These are phyloP conservation scores for Cydia fagiglandana DNA, from an alignment of 1,140 invertebrate species.

Conservation along the genomic window DNA sequence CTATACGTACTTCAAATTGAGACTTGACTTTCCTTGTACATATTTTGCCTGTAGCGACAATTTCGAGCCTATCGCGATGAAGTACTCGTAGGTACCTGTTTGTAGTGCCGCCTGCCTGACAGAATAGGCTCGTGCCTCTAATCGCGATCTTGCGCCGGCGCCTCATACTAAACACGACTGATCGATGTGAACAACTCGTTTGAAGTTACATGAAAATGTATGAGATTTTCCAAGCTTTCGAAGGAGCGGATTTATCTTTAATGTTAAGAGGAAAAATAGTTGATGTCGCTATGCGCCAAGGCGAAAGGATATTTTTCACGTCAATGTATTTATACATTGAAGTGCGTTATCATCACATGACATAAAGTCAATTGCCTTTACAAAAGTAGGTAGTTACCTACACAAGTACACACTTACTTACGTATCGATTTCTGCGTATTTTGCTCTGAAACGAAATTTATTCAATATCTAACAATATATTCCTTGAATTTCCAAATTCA, in stretches of 20 bases:
- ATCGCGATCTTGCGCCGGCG: conserved; percentile 5
- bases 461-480: too few relatives aligned
- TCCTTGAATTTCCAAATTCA: too few relatives aligned
- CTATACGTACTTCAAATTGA: neutral
- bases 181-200: neutral
- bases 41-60: neutral
- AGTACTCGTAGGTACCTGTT: neutral
- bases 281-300: neutral
- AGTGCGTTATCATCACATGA: too few relatives aligned
- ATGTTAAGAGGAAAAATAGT: conserved; percentile 9
- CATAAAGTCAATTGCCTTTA: too few relatives aligned
- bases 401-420: too few relatives aligned
- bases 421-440: too few relatives aligned
- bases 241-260: neutral
- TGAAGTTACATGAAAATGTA: conserved; percentile 38
- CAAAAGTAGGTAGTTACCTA: too few relatives aligned
- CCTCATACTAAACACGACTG: neutral
- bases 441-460: too few relatives aligned
- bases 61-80: neutral
- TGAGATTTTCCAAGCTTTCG: conserved; percentile 42
- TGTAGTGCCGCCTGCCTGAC: neutral
- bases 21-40: neutral
- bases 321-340: too few relatives aligned
- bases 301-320: too few relatives aligned
- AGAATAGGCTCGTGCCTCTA: conserved; percentile 9